These are phyloP conservation scores for Salminus brasiliensis DNA, from an alignment of 2,113 vertebrate genomes.

Conservation along the genomic window DNA sequence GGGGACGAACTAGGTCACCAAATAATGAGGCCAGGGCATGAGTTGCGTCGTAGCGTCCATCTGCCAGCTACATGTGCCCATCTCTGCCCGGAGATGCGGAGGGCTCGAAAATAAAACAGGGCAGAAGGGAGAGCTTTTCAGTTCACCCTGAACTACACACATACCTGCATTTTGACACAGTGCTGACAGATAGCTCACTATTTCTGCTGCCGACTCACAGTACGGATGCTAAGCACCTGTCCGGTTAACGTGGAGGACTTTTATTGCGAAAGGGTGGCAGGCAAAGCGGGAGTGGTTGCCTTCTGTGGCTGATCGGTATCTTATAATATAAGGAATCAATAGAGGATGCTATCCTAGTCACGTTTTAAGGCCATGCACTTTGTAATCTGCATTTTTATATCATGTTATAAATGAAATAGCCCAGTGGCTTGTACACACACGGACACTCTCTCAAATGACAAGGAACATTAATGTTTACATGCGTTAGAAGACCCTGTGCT, in stretches of 20 bases:
- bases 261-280: not conserved
- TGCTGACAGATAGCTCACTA: not conserved
- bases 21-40: slow-evolving; percentile 67
- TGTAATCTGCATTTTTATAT: not conserved
- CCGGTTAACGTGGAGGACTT: not conserved
- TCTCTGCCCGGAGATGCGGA: slow-evolving; percentile 24
- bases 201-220: not conserved
- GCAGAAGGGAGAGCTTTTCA: slow-evolving; percentile 21
- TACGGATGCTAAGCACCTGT: slow-evolving; percentile 27
- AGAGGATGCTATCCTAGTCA: not conserved
- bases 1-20: slow-evolving; percentile 66
- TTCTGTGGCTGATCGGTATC: not conserved
- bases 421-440: not conserved
- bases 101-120: slow-evolving; percentile 39
- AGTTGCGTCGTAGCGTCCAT: slow-evolving; percentile 63
- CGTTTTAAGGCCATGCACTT: not conserved
- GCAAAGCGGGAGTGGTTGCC: not conserved
- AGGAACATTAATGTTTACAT: not conserved
- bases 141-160: not conserved
- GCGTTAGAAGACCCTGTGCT: slow-evolving; percentile 7
- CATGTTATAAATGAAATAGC: not conserved
- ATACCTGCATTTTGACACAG: not conserved
- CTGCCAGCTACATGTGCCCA: slow-evolving; percentile 53
- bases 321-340: slow-evolving; percentile 1
- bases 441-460: slow-evolving; percentile 1